These are phyloP conservation scores for Whitmania pigra DNA, from an alignment of 1,140 invertebrate species.

Conservation along the genomic window DNA sequence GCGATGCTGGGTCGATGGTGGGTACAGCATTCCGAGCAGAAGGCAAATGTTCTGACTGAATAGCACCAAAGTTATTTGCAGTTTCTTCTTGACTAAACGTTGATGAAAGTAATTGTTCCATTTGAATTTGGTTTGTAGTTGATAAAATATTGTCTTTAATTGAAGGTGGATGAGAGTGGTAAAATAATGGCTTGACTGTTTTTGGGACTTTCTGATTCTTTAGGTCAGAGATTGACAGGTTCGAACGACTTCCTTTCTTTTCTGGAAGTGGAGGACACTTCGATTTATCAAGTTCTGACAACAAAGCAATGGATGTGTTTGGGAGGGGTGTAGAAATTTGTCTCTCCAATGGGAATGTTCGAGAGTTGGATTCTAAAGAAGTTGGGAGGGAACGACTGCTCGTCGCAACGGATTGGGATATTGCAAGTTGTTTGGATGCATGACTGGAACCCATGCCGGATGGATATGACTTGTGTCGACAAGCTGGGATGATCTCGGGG, in stretches of 20 bases:
- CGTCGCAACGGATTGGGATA: background rate
- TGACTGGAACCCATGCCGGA: background rate
- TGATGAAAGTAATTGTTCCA: no score
- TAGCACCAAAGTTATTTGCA: no score
- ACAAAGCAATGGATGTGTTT: background rate
- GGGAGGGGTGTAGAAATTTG: slow-evolving; percentile 7
- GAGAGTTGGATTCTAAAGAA: background rate
- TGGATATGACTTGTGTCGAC: background rate
- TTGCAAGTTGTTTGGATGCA: no score
- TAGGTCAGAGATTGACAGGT: background rate
- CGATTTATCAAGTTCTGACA: background rate
- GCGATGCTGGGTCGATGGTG: no score
- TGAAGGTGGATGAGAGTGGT: no score
- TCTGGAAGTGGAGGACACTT: background rate
- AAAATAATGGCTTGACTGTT: no score
- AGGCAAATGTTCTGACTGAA: no score
- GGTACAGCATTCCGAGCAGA: no score
- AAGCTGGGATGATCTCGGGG: background rate
- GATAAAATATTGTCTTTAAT: no score
- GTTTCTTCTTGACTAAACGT: no score
- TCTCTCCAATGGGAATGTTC: background rate
- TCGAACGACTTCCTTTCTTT: background rate
- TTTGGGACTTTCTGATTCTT: no score
- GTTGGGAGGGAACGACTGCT: slow-evolving; percentile 4
- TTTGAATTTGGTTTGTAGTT: no score